Conservation (phyloP, 2,797 vertebrate species). For the Gadopsis bispinosus region DNA sequence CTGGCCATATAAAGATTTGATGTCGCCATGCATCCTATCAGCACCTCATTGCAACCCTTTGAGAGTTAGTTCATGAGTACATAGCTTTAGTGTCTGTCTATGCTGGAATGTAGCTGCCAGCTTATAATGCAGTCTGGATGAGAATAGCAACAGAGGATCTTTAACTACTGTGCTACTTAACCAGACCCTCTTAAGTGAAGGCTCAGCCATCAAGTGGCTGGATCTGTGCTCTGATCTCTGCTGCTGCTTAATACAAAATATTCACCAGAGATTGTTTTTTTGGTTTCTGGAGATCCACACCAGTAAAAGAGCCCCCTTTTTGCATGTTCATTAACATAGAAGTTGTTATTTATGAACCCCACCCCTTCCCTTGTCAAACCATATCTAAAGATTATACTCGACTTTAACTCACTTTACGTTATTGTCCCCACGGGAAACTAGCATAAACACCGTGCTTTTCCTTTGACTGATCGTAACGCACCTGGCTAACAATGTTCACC, state of each 20-base stretch:
- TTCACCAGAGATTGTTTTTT: too few species aligned
- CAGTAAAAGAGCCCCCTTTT: background rate
- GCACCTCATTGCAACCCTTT: conserved; percentile 20
- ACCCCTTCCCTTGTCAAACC: background rate
- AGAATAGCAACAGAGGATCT: conserved; percentile 26
- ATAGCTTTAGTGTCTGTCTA: conserved; percentile 12
- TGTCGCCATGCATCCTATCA: conserved; percentile 52
- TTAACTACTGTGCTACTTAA: conserved; percentile 20
- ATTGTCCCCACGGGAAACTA: background rate
- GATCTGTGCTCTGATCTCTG: background rate
- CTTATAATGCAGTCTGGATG: conserved; percentile 4
- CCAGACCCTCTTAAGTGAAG: background rate
- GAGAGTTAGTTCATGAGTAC: conserved; percentile 32
- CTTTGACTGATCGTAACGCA: too few species aligned
- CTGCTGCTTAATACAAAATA: conserved; percentile 10
- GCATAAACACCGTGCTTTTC: background rate
- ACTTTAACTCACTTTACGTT: background rate
- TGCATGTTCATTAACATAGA: background rate
- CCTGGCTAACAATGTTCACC: background rate
- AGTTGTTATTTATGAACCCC: background rate
- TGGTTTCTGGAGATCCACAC: background rate
- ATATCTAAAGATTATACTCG: background rate
- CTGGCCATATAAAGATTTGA: conserved; percentile 53
- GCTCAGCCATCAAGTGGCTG: conserved; percentile 18
- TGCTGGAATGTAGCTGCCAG: conserved; percentile 20